phyloP scores from a whole-genome alignment of 2,888 invertebrate genomes.

The Sisyra nigra region DNA sequence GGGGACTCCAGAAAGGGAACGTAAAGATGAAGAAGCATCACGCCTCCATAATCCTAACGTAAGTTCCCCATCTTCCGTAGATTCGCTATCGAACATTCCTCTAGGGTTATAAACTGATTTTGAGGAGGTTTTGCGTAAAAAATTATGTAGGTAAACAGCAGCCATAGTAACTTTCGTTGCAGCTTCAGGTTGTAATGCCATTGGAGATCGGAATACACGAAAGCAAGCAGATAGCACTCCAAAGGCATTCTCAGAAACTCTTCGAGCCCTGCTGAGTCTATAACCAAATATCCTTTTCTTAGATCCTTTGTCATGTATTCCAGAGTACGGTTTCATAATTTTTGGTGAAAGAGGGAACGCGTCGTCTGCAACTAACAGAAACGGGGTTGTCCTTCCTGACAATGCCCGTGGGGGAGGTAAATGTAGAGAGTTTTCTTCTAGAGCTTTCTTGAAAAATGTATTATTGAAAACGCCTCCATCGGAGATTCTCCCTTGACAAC shows the following conservation, averaged over 20 bases:
- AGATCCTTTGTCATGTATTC: conserved; percentile 5
- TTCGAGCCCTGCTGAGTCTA: conserved; percentile 12
- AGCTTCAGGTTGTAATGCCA: conserved; percentile 12
- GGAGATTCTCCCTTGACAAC: too few species aligned
- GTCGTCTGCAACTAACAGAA: too few species aligned
- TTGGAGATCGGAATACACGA: conserved; percentile 11
- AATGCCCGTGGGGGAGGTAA: too few species aligned
- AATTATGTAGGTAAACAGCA: conserved; percentile 9
- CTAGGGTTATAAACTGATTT: conserved; percentile 8
- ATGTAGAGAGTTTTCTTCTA: too few species aligned
- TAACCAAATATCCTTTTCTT: conserved; percentile 11
- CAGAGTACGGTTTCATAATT: conserved; percentile 12
- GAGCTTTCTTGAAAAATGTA: too few species aligned
- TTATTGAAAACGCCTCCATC: too few species aligned
- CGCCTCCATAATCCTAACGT: too few species aligned
- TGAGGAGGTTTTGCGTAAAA: conserved; percentile 8
- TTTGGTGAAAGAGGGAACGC: conserved; percentile 6
- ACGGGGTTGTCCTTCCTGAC: too few species aligned
- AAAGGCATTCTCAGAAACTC: conserved; percentile 15
- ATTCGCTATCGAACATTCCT: conserved; percentile 7
- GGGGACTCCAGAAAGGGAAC: neutral
- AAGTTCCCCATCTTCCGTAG: too few species aligned
- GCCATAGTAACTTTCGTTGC: conserved; percentile 9
- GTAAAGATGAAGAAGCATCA: neutral
- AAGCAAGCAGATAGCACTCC: conserved; percentile 12